A percentile compares a stretch with the other conserved stretches of the same genome.
These are phyloP conservation scores for Arenaria interpres DNA, from an alignment of 2,113 vertebrate species.

Conservation along the genomic window DNA sequence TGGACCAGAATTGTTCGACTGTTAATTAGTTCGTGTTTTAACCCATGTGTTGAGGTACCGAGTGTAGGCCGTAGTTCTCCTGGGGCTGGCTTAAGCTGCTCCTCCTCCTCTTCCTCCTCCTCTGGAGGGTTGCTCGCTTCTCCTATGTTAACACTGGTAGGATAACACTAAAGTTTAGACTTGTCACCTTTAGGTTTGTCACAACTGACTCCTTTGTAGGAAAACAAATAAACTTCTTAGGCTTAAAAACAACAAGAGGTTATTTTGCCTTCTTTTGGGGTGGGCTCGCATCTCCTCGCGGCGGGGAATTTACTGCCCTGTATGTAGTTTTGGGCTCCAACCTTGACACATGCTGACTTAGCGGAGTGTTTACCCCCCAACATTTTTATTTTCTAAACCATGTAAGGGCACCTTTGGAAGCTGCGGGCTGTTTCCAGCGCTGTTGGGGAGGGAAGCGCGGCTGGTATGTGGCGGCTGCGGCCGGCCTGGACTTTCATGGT, in stretches of 20 bases:
- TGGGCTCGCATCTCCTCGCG: fast-evolving
- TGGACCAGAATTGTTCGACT: not conserved
- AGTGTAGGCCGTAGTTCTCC: not conserved
- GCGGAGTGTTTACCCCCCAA: not conserved
- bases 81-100: not conserved
- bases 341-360: no score
- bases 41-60: not conserved
- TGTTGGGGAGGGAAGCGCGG: not conserved
- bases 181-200: not conserved
- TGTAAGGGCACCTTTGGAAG: not conserved
- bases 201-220: not conserved
- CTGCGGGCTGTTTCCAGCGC: not conserved
- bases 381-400: not conserved
- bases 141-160: not conserved
- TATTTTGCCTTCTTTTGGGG: not conserved
- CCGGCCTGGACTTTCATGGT: conserved; percentile 41
- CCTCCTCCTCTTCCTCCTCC: not conserved
- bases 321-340: fast-evolving
- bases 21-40: not conserved
- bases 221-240: conserved; percentile 18
- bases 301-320: fast-evolving
- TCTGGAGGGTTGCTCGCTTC: not conserved
- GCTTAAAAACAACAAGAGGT: not conserved
- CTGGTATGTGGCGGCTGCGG: not conserved
- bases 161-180: not conserved